Base-by-base conservation (phyloP, 2,888 invertebrate species). In the Rhagophthalmus giganteus region DNA sequence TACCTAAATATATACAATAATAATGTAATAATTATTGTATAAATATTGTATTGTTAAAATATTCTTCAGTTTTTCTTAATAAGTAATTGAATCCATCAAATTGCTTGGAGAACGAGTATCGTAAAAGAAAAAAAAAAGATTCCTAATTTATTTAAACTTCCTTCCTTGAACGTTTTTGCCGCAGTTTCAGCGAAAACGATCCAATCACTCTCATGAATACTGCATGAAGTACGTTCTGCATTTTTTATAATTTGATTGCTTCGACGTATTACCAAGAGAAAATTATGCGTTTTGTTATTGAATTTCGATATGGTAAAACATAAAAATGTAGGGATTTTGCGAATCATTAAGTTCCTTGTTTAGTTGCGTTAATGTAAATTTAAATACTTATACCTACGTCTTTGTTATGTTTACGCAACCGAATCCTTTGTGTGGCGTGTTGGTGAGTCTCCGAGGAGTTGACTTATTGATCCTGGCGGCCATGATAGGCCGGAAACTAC, bases 381-480 rank as follows among this genome's bases (percentile, higher is more conserved):
- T 24, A 30, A 13, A 9, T 27, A 27, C 31, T 3, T 12, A 11
- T n/a, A 13, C 14, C 14, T 13, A 32, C 9, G 5, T 6, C 5
- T 13, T 15, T 32, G 8, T 14, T 16, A 20, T 35, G 16, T 15
- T 35, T 33, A 26, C 33, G 15, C n/a, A 44, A 28, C 6, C 13
- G 14, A 15, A 27, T 44, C 37, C 37, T 46, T 46, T 39, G 24
- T 16, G 15, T 41, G 14, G 41, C 35, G 41, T 41, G 48, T 24
- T 41, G 27, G 39, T 40, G 30, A 47, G 41, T 70, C 71, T 63
- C 69, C 64, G 64, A 70, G 70, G 70, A 71, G 70, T 70, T 72
- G 71, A 71, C 72, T 72, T 72, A 72, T 72, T 72, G 72, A 72
- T 72, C 72, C 67, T 62, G 70, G 69, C 70, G 62, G 71, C 72